Evolutionary conservation across 2,888 invertebrate genomes (phyloP), one percentile per base, ranked within the genome.

Genomic region (Orthonevra nobilis): DNA sequence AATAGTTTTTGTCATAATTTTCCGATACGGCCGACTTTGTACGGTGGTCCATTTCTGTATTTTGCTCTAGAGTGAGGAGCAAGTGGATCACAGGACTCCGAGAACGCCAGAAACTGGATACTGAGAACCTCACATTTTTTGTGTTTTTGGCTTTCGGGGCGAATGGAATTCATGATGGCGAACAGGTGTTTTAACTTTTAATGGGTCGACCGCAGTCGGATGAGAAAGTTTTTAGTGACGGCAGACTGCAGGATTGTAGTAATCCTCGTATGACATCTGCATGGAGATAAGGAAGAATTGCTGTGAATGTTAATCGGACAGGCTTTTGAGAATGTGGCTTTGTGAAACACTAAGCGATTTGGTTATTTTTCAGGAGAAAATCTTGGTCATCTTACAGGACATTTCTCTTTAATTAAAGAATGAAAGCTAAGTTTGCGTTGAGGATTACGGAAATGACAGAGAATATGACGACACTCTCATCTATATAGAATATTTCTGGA

Each of bases 131-230:
- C 10, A 38, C 52, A 44, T n/a, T 54, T 54, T 23, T 34, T 74
- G 30, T 61, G 9, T 34, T 54, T 40, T 56, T 10, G 10, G 34
- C n/a, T 56, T 56, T 52, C 23, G 58, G 42, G 48, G 46, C 54
- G 48, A 72, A 66, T 73, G 72, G 64, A 52, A 72, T 73, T 56
- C 73, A 50, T 61, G 68, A 42, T n/a, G n/a, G 14, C 32, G 73
- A 79, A 73, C 79, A 73, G 79, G 79, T 79, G 79, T 73, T 73
- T 73, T 46, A 73, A 73, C 73, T 79, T 79, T 79, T 79, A 79
- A 79, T 79, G 73, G 73, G 73, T 68, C 19, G 17, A 44, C 79
- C 61, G 36, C 56, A 73, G 54, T 56, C 42, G 10, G 46, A 44
- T 61, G 50, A 77, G n/a, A n/a, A n/a, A n/a, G n/a, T 46, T 54